Conservation (phyloP, 2,888 invertebrate genomes). For the Spicauda simplicius region DNA sequence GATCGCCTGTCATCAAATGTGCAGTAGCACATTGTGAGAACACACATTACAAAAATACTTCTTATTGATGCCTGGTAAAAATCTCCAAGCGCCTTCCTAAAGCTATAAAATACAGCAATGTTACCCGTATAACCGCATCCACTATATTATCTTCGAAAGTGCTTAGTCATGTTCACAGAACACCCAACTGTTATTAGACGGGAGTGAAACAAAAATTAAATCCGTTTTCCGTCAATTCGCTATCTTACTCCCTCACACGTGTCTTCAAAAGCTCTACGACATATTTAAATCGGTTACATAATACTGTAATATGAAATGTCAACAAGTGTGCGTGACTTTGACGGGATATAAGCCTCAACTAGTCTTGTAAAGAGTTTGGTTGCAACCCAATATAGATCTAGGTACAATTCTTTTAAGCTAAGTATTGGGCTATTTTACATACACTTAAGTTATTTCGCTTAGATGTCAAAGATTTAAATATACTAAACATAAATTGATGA, state of each 20-base stretch:
- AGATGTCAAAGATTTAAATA: too few relatives aligned
- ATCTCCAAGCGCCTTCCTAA: neutral
- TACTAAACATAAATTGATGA: too few relatives aligned
- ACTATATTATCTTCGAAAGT: constrained; percentile 6
- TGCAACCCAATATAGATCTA: too few relatives aligned
- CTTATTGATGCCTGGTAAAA: neutral
- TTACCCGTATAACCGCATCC: neutral
- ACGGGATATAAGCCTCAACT: too few relatives aligned
- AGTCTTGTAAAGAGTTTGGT: too few relatives aligned
- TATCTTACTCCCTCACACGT: neutral
- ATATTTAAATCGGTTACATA: neutral
- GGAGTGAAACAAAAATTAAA: neutral
- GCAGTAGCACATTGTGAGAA: too few relatives aligned
- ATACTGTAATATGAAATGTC: neutral
- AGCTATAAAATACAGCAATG: neutral
- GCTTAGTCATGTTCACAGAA: constrained; percentile 4
- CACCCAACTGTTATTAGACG: constrained; percentile 4
- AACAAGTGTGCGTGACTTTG: neutral
- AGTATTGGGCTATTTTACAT: too few relatives aligned
- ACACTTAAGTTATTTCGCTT: too few relatives aligned
- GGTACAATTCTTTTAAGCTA: too few relatives aligned
- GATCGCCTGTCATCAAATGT: too few relatives aligned
- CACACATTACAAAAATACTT: too few relatives aligned
- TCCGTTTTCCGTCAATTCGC: neutral
- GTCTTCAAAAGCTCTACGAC: neutral